phyloP scores from a whole-genome alignment of 2,797 vertebrate species.

The Pseudochirops cupreus region DNA sequence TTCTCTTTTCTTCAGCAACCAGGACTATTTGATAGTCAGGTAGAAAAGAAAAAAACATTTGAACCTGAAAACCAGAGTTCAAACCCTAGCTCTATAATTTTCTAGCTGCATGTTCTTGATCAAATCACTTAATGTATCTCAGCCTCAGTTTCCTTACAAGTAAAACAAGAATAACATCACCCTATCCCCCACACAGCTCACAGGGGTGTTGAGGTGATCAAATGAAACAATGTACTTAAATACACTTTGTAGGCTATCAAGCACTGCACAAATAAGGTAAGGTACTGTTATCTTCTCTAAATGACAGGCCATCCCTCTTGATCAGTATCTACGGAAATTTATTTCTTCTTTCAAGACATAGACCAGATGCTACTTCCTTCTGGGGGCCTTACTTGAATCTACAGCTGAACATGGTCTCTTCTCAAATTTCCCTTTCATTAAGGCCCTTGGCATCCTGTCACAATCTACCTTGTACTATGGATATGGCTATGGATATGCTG shows the following conservation, averaged over 20 bases:
- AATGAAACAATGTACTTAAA: background rate
- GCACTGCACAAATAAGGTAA: background rate
- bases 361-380: background rate
- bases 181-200: background rate
- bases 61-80: background rate
- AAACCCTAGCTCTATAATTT: background rate
- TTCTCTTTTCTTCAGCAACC: slow-evolving; percentile 43
- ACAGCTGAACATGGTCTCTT: background rate
- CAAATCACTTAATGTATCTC: background rate
- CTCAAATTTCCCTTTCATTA: background rate
- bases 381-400: background rate
- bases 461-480: background rate
- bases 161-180: background rate
- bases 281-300: background rate
- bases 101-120: background rate
- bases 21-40: background rate
- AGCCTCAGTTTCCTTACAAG: background rate
- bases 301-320: background rate
- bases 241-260: background rate
- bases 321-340: background rate
- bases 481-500: background rate
- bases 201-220: background rate
- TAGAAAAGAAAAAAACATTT: background rate
- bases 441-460: background rate
- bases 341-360: background rate